These are phyloP conservation scores for Tinamus major DNA, from an alignment of 2,797 vertebrate genomes.

Conservation along the genomic window DNA sequence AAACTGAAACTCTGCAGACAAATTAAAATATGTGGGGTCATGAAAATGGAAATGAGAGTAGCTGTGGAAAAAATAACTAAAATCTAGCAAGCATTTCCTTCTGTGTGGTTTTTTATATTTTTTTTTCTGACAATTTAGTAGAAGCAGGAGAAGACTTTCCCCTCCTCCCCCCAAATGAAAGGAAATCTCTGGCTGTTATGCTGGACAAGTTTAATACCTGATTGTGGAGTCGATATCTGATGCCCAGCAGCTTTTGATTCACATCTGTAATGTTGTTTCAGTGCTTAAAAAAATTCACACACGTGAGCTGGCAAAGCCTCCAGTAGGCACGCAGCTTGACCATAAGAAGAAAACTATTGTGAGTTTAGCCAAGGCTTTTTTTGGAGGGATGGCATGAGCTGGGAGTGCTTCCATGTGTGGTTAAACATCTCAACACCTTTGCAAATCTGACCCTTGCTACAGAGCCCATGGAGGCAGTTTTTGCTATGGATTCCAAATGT, in stretches of 20 bases:
- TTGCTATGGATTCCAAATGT: conserved; percentile 37
- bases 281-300: background rate
- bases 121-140: conserved; percentile 5
- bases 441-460: background rate
- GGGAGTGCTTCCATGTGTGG: background rate
- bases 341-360: background rate
- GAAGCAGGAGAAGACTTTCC: background rate
- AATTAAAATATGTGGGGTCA: conserved; percentile 44
- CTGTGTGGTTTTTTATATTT: background rate
- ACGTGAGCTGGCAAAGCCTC: background rate
- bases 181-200: background rate
- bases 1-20: conserved; percentile 2
- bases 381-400: background rate
- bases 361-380: background rate
- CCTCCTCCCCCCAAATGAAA: background rate
- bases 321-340: background rate
- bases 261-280: background rate
- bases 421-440: conserved; percentile 50
- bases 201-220: background rate
- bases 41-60: conserved; percentile 24
- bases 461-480: background rate
- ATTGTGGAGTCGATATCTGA: background rate
- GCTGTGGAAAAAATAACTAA: conserved; percentile 19
- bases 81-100: conserved; percentile 47
- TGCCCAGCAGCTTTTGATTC: background rate